phyloP scores from a whole-genome alignment of 2,797 vertebrate genomes.

The Miichthys miiuy region DNA sequence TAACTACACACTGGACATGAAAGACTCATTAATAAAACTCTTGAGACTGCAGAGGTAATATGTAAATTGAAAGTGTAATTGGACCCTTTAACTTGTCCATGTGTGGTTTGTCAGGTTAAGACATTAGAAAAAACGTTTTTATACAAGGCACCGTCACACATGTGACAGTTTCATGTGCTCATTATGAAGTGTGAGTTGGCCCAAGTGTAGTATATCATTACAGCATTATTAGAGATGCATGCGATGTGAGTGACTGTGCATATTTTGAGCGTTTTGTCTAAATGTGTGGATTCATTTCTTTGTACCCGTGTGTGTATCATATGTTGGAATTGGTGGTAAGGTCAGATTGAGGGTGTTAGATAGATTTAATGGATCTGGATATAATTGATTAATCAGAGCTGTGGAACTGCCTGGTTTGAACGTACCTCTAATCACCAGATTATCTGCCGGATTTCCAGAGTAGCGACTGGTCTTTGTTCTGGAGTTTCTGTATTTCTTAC shows the following conservation, averaged over 20 bases:
- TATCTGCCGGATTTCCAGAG: conserved; percentile 55
- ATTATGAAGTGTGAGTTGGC: conserved; percentile 6
- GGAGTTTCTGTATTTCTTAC: conserved; percentile 20
- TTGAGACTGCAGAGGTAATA: conserved; percentile 11
- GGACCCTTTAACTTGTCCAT: not conserved
- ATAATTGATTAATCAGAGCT: conserved; percentile 61
- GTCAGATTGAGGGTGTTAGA: conserved; percentile 33
- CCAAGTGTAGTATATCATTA: not conserved
- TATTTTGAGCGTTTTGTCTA: conserved; percentile 4
- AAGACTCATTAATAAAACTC: conserved; percentile 23
- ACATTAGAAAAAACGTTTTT: conserved; percentile 1
- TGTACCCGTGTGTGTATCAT: not conserved
- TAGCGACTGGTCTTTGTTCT: conserved; percentile 24
- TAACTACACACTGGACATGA: conserved; percentile 9
- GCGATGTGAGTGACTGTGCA: not conserved
- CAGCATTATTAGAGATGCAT: not conserved
- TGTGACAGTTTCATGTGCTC: not conserved
- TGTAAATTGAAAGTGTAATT: conserved; percentile 21
- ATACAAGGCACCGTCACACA: not conserved
- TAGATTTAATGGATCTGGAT: conserved; percentile 61
- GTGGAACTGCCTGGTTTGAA: conserved; percentile 30
- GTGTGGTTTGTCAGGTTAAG: conserved; percentile 3
- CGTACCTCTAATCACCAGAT: conserved; percentile 62
- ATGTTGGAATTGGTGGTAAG: conserved; percentile 3
- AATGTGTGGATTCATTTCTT: not conserved